Percentiles rank a stretch among this genome's conserved stretches.
phyloP scores from a whole-genome alignment of 1,140 invertebrate genomes.

The Acromyrmex charruanus region DNA sequence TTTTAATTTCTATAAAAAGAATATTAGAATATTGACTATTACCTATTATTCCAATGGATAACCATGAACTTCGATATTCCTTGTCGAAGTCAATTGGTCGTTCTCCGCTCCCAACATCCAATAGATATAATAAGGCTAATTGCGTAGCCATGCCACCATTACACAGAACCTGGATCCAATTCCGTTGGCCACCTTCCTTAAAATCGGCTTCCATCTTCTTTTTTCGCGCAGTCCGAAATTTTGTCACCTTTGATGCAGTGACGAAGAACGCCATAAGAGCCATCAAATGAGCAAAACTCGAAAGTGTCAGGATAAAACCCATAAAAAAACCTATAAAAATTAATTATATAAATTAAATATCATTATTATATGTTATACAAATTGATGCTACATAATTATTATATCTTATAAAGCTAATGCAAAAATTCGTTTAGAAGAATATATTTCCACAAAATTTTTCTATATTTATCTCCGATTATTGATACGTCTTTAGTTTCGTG shows the following conservation, averaged over 20 bases:
- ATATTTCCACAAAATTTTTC: too few relatives aligned
- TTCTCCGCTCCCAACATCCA: slow-evolving; percentile 93
- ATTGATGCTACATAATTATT: too few relatives aligned
- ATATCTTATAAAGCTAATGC: too few relatives aligned
- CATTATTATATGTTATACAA: too few relatives aligned
- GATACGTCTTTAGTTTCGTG: too few relatives aligned
- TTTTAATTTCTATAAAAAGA: background rate
- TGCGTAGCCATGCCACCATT: slow-evolving; percentile 95
- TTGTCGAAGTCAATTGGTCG: slow-evolving; percentile 92
- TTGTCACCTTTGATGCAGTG: slow-evolving; percentile 93
- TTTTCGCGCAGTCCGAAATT: slow-evolving; percentile 91
- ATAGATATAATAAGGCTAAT: slow-evolving; percentile 92
- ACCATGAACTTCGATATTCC: slow-evolving; percentile 93
- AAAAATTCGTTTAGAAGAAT: too few relatives aligned
- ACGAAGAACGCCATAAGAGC: slow-evolving; percentile 93
- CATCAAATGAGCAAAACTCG: slow-evolving; percentile 92
- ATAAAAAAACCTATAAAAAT: slow-evolving; percentile 89
- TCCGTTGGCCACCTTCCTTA: slow-evolving; percentile 95
- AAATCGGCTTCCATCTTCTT: slow-evolving; percentile 92
- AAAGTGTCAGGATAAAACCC: slow-evolving; percentile 93
- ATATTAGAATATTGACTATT: slow-evolving; percentile 63
- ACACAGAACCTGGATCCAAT: slow-evolving; percentile 96
- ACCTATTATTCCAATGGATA: slow-evolving; percentile 93
- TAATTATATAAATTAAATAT: slow-evolving; percentile 2
- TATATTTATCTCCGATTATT: too few relatives aligned